These are phyloP conservation scores for Salvator merianae DNA, from an alignment of 2,113 vertebrate genomes.

Conservation along the genomic window DNA sequence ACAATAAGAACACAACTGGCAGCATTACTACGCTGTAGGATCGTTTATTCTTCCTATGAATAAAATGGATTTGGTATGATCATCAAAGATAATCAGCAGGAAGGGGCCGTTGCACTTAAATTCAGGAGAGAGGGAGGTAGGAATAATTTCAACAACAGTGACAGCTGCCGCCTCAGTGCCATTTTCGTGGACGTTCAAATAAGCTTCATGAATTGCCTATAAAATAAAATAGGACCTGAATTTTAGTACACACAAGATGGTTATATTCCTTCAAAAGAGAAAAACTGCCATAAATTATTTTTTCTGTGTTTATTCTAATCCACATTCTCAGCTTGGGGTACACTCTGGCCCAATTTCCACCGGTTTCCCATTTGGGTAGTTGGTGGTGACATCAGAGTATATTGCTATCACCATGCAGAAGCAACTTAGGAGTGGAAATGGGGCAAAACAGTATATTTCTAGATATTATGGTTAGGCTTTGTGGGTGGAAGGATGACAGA, in stretches of 20 bases:
- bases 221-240: too few relatives aligned
- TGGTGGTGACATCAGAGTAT: too few relatives aligned
- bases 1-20: background rate
- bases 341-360: too few relatives aligned
- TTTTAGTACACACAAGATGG: background rate
- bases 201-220: slow-evolving; percentile 81
- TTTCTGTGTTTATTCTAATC: too few relatives aligned
- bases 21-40: background rate
- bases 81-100: slow-evolving; percentile 65
- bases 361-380: too few relatives aligned
- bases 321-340: too few relatives aligned
- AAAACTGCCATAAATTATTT: too few relatives aligned
- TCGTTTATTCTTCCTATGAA: slow-evolving; percentile 57
- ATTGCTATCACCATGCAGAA: too few relatives aligned
- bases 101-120: slow-evolving; percentile 74
- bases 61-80: slow-evolving; percentile 60
- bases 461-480: too few relatives aligned
- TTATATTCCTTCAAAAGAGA: background rate
- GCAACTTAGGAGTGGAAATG: too few relatives aligned
- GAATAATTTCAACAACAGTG: slow-evolving; percentile 73
- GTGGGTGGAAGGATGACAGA: too few relatives aligned
- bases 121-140: slow-evolving; percentile 66
- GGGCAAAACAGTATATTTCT: too few relatives aligned
- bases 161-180: slow-evolving; percentile 75
- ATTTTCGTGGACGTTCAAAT: slow-evolving; percentile 81